Percentiles rank a stretch among this genome's conserved stretches.
Evolutionary conservation across 1,140 invertebrate genomes (phyloP).

Genomic region (Homarus americanus): DNA sequence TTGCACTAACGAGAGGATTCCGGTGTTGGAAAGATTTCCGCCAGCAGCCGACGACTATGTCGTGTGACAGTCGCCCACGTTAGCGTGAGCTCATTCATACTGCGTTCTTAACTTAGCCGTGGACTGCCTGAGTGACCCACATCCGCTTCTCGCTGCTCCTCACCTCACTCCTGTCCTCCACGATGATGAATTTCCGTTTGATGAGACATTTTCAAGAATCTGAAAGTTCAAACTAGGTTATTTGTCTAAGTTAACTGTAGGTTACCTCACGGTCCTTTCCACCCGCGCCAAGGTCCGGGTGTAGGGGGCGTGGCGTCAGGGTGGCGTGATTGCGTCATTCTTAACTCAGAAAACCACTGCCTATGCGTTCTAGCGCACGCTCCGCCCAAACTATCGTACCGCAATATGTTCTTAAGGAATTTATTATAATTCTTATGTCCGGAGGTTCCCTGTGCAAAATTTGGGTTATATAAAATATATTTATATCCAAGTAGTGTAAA

Average conservation of each 20-base stretch:
- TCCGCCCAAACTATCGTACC: neutral
- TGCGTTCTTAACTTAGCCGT: neutral
- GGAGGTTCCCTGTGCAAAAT: neutral
- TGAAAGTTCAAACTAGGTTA: neutral
- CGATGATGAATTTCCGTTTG: neutral
- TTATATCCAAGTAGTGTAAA: neutral
- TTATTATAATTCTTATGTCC: neutral
- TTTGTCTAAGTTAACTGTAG: neutral
- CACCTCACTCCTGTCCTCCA: too few relatives aligned
- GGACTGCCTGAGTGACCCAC: too few relatives aligned
- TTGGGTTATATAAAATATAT: neutral
- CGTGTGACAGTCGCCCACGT: neutral
- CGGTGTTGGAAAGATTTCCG: neutral
- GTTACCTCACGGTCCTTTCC: neutral
- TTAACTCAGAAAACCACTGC: neutral
- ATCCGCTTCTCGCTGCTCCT: too few relatives aligned
- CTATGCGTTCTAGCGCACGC: neutral
- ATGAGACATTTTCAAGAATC: neutral
- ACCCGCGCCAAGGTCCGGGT: constrained; percentile 1
- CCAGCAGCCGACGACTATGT: neutral
- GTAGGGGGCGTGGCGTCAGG: neutral
- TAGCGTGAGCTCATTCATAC: neutral
- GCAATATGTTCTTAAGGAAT: neutral
- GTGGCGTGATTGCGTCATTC: constrained; percentile 9
- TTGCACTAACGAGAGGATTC: neutral